phyloP scores from a whole-genome alignment of 37 sponge, comb jelly and placozoan species.

The Theonella swinhoei region DNA sequence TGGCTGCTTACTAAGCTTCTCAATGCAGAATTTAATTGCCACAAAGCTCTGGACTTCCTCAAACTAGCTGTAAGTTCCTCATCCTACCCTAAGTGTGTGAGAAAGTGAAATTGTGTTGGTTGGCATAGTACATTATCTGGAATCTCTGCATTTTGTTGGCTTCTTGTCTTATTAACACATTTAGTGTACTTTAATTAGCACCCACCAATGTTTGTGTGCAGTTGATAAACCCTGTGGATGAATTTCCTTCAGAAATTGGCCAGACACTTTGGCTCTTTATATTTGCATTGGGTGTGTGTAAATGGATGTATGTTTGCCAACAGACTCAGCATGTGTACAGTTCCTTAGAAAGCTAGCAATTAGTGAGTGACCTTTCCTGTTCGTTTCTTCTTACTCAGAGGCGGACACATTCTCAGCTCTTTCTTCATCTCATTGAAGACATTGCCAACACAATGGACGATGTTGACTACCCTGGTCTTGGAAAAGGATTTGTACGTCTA shows the following conservation, averaged over 20 bases:
- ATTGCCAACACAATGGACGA: conserved; percentile 36
- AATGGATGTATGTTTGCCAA: no score
- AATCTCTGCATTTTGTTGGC: background rate
- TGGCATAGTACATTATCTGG: background rate
- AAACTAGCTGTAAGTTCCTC: conserved; percentile 72
- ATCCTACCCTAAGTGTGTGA: no score
- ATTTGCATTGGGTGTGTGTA: background rate
- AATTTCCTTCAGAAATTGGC: no score
- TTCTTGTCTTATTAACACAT: background rate
- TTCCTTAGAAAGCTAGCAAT: no score
- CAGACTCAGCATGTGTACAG: no score
- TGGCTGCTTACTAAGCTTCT: conserved; percentile 81
- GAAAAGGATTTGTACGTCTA: conserved; percentile 20
- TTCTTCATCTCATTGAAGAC: conserved; percentile 60
- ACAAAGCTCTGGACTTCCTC: conserved; percentile 63
- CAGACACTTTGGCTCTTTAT: no score
- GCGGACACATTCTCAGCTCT: conserved; percentile 74
- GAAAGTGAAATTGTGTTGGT: background rate
- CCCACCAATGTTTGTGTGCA: no score
- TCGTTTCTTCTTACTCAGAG: conserved; percentile 33
- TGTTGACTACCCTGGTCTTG: conserved; percentile 7
- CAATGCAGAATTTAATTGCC: conserved; percentile 77
- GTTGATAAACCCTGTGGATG: no score
- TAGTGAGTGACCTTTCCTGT: no score
- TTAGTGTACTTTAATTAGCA: no score